Evolutionary conservation across 2,113 vertebrate genomes (phyloP).

Genomic region (Engystomops pustulosus): DNA sequence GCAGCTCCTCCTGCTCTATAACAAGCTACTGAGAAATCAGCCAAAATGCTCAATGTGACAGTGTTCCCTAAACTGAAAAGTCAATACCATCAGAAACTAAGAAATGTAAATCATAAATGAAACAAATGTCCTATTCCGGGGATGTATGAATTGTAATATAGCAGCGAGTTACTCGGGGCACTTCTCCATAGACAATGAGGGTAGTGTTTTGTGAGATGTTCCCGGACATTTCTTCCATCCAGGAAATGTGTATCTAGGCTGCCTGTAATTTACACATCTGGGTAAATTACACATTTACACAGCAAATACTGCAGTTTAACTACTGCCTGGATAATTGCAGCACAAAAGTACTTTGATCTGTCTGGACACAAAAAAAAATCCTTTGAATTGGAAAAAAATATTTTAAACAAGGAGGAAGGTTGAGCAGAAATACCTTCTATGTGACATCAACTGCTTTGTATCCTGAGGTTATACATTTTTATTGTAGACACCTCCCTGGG

Average conservation of each 20-base stretch:
- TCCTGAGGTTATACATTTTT: constrained; percentile 46
- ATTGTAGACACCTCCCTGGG: neutral
- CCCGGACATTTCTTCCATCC: constrained; percentile 10
- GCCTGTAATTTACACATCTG: constrained; percentile 40
- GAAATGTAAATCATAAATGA: too few relatives aligned
- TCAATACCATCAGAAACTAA: too few relatives aligned
- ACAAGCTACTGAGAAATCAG: too few relatives aligned
- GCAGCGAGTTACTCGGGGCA: neutral
- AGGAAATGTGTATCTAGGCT: constrained; percentile 30
- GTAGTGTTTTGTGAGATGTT: constrained; percentile 28
- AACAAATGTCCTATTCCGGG: neutral
- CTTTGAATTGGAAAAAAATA: constrained; percentile 21
- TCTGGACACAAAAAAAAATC: constrained; percentile 10
- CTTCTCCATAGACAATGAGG: neutral
- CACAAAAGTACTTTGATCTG: constrained; percentile 28
- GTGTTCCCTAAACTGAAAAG: too few relatives aligned
- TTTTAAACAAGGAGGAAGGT: neutral
- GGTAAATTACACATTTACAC: constrained; percentile 45
- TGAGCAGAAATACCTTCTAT: constrained; percentile 14
- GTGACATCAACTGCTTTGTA: constrained; percentile 37
- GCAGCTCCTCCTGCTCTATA: too few relatives aligned
- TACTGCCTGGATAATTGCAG: neutral
- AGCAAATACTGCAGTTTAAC: constrained; percentile 36
- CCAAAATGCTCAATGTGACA: too few relatives aligned
- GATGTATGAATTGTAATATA: neutral